Base-by-base conservation (phyloP, 2,888 invertebrate species). In the Xylocampa areola region DNA sequence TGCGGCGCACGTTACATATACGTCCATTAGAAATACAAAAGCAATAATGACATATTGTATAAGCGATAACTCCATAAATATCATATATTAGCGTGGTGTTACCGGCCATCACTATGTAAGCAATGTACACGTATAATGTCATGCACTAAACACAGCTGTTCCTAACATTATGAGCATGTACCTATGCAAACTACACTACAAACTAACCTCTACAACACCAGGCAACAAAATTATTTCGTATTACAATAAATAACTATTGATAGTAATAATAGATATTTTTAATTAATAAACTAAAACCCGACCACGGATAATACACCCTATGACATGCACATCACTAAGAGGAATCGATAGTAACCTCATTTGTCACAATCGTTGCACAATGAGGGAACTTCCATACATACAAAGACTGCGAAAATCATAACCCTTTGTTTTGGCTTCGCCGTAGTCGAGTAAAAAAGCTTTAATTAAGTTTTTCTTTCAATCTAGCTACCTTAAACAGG, bases 241-340 rank as follows among this genome's bases (percentile, higher is more conserved):
- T 81, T 83, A 79, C 80, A 89, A 92, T 92, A 92, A 92, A 92
- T 91, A 90, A 88, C 85, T 89, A 85, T 81, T 86, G 80, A 90
- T 89, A 84, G 85, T 81, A 84, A 80, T 82, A 79, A 65, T 68
- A 73, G 49, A 74, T 65, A 62, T 70, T 68, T 62, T 80, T 36
- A 68, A 78, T 79, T 81, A 81, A 79, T 73, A 70, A 70, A 67
- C 59, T 61, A 67, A 60, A 60, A 50, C 61, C 58, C 68, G 71
- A 70, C 73, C 65, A 70, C 71, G 61, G 59, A 47, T 49, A 27
- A 40, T 32, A 40, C 21, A 49, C 37, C 51, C 41, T 54, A 35
- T 66, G 69, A 57, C 53, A 45, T 30, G 27, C 39, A 43, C 32
- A 55, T 62, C 48, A 48, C 48, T 29, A 47, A 48, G 19, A 54